Evolutionary conservation across 2,113 vertebrate species (phyloP), one percentile per base, ranked within the genome.

Genomic region (Ancistrus triradiatus): DNA sequence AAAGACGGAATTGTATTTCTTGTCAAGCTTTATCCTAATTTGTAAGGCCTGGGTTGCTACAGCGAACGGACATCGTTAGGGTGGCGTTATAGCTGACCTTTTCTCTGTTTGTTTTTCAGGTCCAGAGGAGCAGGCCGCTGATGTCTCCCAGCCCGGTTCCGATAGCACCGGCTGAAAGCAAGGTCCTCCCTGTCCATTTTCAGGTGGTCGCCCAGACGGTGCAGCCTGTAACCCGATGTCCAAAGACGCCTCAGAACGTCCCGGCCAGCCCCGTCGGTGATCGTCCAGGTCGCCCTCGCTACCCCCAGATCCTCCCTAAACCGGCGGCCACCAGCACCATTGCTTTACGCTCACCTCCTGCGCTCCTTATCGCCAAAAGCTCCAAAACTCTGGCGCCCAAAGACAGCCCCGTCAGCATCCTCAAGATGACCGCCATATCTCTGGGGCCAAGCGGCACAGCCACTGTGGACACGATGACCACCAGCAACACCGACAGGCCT

Each of bases 341-440:
- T 79, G 80, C 94, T 52, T 86, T 99, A 75, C 91, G 88, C 66
- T 97, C 96, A 6, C 95, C 96, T 18, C 92, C 95, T 0, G 90
- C 95, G 21, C 91, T 99, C 78, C 93, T 98, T 31, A 91, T 98
- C 31, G 87, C 91, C 22, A 95, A 92, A 82, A 98, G 91, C 72
- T 92, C 94, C 51, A 97, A 97, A 82, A 95, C 93, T 1, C 92
- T 93, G 6, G 86, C 93, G 5, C 90, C 94, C 51, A 95, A 96
- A 1, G 81, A 95, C 76, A 92, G 90, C 74, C 91, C 94, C 2
- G 85, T 97, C 75, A 96, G 93, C 55, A 87, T 97, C 78, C 92
- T 99, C 38, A 95, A 97, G 80, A 97, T 98, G 94, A 90, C 95
- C 44, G 79, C 95, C 76, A 94, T 98, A 85, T 93, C 95, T 6